A percentile compares a stretch with the other conserved stretches of the same genome.
phyloP scores from a whole-genome alignment of 2,888 invertebrate genomes.

The Aelia acuminata region DNA sequence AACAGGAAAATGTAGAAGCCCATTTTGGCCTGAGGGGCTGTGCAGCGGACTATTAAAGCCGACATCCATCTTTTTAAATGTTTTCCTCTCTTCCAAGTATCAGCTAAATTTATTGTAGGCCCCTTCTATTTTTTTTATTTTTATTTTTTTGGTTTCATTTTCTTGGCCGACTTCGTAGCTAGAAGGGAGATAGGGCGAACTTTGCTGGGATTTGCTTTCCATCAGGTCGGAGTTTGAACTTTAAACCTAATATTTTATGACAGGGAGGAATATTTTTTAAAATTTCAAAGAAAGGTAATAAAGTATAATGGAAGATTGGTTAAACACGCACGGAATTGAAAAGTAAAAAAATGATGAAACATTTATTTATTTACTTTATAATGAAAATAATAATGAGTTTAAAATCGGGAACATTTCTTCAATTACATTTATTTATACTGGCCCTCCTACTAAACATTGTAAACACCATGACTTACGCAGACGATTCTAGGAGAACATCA shows the following conservation, averaged over 20 bases:
- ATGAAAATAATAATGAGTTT: too few relatives aligned
- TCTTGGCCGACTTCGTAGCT: neutral
- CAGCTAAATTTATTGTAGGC: conserved; percentile 22
- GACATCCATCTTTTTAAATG: conserved; percentile 28
- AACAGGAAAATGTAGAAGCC: conserved; percentile 11
- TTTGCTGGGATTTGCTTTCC: neutral
- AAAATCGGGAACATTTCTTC: too few relatives aligned
- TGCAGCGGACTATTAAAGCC: conserved; percentile 5
- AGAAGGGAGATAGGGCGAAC: neutral
- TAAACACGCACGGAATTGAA: too few relatives aligned
- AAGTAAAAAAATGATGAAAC: too few relatives aligned
- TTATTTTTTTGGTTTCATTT: neutral
- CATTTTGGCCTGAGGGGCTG: neutral
- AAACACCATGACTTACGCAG: too few relatives aligned
- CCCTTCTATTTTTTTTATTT: neutral
- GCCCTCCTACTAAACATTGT: too few relatives aligned
- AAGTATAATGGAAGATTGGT: too few relatives aligned
- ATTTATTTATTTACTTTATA: too few relatives aligned
- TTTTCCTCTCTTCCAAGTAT: conserved; percentile 23
- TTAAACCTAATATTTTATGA: neutral
- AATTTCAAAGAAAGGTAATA: too few relatives aligned
- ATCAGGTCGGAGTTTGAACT: neutral
- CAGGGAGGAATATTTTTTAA: too few relatives aligned
- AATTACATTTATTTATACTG: too few relatives aligned
- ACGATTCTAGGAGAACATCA: too few relatives aligned